These are phyloP conservation scores for Trichonephila clavata DNA, from an alignment of 1,140 invertebrate genomes.

Conservation along the genomic window DNA sequence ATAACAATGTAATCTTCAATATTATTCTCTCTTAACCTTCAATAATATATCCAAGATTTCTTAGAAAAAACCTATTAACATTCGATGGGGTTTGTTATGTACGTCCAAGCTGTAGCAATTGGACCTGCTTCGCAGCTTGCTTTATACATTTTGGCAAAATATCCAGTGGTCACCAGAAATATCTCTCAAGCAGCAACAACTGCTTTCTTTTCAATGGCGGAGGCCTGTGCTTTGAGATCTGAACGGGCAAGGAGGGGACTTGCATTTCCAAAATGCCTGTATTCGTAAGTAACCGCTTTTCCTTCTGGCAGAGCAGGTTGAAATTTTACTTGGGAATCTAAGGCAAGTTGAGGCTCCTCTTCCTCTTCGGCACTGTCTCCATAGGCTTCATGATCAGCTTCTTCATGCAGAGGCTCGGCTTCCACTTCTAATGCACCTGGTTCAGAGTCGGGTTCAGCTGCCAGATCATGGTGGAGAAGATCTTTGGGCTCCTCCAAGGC, in stretches of 20 bases:
- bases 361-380: not conserved
- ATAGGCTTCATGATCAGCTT: not conserved
- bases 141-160: not conserved
- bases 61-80: not conserved
- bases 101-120: not conserved
- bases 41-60: not conserved
- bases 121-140: not conserved
- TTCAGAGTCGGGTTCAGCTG: not conserved
- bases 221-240: not conserved
- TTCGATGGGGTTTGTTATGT: not conserved
- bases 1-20: not conserved
- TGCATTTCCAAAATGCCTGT: conserved; percentile 45
- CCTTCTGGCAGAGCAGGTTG: not conserved
- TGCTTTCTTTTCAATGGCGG: not conserved
- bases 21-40: not conserved
- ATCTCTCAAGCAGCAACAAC: not conserved
- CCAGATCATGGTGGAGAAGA: not conserved
- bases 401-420: not conserved
- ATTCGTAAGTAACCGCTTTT: conserved; percentile 47
- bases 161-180: not conserved
- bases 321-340: conserved; percentile 39
- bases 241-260: not conserved
- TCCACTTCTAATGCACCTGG: conserved; percentile 23
- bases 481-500: conserved; percentile 17
- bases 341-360: not conserved